These are phyloP conservation scores for Henricia sp. DNA, from an alignment of 53 echinoderm and acorn worm species.

Conservation along the genomic window DNA sequence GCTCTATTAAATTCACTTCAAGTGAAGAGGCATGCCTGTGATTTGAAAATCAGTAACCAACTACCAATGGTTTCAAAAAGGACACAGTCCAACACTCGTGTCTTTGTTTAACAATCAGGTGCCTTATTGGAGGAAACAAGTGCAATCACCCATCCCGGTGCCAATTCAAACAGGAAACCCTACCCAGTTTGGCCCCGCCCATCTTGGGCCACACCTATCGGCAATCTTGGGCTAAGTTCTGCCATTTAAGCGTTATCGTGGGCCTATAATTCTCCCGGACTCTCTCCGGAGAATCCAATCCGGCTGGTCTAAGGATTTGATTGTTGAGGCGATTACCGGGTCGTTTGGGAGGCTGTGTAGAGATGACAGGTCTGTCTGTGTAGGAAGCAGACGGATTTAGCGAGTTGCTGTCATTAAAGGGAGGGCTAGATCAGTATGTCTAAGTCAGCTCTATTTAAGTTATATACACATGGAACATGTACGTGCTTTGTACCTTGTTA, in stretches of 20 bases:
- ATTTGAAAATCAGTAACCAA: no score
- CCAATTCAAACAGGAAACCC: conserved; percentile 29
- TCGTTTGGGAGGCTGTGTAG: neutral
- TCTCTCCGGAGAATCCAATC: conserved; percentile 41
- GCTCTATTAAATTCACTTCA: no score
- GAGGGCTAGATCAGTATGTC: neutral
- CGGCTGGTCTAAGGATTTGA: neutral
- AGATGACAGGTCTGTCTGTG: conserved; percentile 43
- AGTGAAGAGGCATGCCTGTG: no score
- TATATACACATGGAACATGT: no score
- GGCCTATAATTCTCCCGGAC: neutral
- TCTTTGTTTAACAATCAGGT: conserved; percentile 5
- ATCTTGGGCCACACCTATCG: neutral
- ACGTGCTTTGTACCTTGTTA: no score
- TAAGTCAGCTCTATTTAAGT: no score
- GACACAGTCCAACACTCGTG: no score
- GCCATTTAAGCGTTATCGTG: neutral
- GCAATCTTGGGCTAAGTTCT: neutral
- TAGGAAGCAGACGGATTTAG: conserved; percentile 15
- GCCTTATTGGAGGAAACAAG: conserved; percentile 34
- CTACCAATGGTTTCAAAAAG: no score
- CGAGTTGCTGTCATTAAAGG: neutral
- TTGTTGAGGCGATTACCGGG: conserved; percentile 27
- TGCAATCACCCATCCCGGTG: conserved; percentile 13
- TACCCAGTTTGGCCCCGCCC: conserved; percentile 9